phyloP scores from a whole-genome alignment of 2,797 vertebrate genomes.

The Pelobates cultripes region DNA sequence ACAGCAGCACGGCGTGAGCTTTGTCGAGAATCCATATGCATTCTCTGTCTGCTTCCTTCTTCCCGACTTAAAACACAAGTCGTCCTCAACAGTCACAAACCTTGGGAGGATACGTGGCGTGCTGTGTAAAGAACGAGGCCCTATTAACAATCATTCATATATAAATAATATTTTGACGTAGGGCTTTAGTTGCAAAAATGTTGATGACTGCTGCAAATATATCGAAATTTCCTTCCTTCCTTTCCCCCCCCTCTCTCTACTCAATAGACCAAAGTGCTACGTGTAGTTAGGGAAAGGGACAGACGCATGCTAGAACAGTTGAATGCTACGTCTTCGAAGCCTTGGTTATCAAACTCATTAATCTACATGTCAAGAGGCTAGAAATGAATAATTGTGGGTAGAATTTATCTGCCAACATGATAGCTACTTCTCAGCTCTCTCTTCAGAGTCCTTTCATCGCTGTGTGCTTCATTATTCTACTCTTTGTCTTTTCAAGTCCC shows the following conservation, averaged over 20 bases:
- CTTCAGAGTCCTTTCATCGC: constrained; percentile 79
- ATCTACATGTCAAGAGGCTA: constrained; percentile 97
- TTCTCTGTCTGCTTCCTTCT: no score
- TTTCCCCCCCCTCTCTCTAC: not conserved
- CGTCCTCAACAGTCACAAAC: constrained; percentile 45
- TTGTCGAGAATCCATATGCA: no score
- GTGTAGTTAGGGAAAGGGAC: constrained; percentile 72
- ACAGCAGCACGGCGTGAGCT: no score
- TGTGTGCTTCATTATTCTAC: constrained; percentile 89
- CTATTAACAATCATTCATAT: constrained; percentile 60
- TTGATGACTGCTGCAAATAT: constrained; percentile 71
- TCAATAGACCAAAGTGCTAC: constrained; percentile 69
- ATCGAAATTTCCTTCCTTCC: constrained; percentile 65
- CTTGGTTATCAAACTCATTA: constrained; percentile 99
- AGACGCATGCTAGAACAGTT: constrained; percentile 74
- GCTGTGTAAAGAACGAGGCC: constrained; percentile 44
- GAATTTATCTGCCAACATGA: constrained; percentile 98
- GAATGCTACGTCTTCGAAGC: constrained; percentile 88
- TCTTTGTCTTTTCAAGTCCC: constrained; percentile 86
- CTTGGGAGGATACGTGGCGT: constrained; percentile 55
- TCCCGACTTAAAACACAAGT: no score
- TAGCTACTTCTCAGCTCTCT: constrained; percentile 89
- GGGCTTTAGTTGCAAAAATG: constrained; percentile 61
- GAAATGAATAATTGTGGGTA: constrained; percentile 98
- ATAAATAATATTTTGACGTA: no score